These are phyloP conservation scores for Aphelocoma coerulescens DNA, from an alignment of 2,113 vertebrate genomes.

Conservation along the genomic window DNA sequence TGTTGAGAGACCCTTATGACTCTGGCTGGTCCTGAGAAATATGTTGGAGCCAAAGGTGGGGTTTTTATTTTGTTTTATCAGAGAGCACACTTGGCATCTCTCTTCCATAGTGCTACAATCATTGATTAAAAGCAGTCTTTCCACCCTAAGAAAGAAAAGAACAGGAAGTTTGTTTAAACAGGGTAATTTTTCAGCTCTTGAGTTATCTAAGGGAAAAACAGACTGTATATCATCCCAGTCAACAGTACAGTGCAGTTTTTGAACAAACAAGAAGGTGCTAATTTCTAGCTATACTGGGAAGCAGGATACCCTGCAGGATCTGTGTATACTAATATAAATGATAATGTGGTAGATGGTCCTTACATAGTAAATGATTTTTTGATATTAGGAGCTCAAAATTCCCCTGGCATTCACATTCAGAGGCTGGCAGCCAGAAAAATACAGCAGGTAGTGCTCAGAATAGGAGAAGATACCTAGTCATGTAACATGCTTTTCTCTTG, in stretches of 20 bases:
- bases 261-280: neutral
- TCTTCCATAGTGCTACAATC: neutral
- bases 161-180: constrained; percentile 6
- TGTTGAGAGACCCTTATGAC: neutral
- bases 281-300: neutral
- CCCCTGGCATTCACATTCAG: neutral
- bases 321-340: neutral
- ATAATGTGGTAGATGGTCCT: neutral
- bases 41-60: neutral
- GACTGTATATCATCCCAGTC: neutral
- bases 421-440: neutral
- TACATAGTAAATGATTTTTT: neutral
- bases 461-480: neutral
- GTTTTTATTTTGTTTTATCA: neutral
- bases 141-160: neutral
- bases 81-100: neutral
- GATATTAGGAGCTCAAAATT: neutral
- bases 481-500: neutral
- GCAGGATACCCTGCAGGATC: neutral
- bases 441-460: neutral
- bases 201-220: neutral
- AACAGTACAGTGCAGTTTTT: neutral
- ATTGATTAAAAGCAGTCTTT: constrained; percentile 6
- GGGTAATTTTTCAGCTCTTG: constrained; percentile 8
- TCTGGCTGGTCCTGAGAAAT: neutral